A percentile compares a stretch with the other conserved stretches of the same genome.
Conservation (phyloP, 2,888 invertebrate genomes). For the Eupithecia pulchellata region DNA sequence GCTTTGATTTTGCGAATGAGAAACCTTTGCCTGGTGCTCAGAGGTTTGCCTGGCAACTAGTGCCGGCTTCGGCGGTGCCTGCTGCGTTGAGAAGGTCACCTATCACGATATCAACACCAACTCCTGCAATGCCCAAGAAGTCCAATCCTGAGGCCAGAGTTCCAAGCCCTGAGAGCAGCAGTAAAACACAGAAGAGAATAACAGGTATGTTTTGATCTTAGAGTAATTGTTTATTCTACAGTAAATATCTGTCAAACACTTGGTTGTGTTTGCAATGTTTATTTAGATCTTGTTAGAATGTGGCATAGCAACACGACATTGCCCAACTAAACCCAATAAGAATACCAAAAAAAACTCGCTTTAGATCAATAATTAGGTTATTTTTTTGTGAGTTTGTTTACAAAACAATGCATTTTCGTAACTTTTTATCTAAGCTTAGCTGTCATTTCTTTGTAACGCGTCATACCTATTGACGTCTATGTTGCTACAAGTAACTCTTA, state of each 20-base stretch:
- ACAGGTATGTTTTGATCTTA: constrained; percentile 77
- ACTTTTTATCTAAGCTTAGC: not conserved
- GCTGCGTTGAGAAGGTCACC: constrained; percentile 75
- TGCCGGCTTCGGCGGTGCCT: constrained; percentile 75
- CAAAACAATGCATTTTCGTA: not conserved
- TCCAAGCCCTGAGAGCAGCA: constrained; percentile 74
- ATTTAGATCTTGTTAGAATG: constrained; percentile 27
- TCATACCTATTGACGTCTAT: constrained; percentile 19
- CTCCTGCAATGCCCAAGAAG: constrained; percentile 53
- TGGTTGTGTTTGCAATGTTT: constrained; percentile 7
- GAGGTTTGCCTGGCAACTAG: constrained; percentile 83
- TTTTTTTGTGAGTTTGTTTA: not conserved
- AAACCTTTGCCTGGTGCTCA: constrained; percentile 80
- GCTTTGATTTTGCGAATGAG: constrained; percentile 88
- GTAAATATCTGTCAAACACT: not conserved
- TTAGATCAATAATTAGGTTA: not conserved
- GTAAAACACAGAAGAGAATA: constrained; percentile 85
- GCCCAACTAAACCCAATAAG: not conserved
- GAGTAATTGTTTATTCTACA: no score
- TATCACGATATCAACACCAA: constrained; percentile 70
- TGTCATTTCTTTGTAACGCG: constrained; percentile 13
- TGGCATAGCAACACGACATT: not conserved
- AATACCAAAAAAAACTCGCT: not conserved
- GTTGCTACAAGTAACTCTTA: constrained; percentile 23
- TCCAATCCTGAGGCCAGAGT: constrained; percentile 67